Conservation (phyloP, 2,113 vertebrate genomes). For the Prionailurus viverrinus region DNA sequence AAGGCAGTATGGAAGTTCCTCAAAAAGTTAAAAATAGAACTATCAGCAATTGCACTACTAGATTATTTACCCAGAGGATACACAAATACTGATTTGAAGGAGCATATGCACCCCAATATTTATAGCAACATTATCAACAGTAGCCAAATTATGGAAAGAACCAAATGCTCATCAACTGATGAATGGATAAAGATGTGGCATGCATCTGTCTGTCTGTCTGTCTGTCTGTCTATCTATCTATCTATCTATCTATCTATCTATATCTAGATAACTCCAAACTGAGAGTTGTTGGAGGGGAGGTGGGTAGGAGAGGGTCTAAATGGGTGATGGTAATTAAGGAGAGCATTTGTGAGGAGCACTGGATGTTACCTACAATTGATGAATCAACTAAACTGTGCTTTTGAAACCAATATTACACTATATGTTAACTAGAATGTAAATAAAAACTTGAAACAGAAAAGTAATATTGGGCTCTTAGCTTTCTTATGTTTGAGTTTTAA, state of each 20-base stretch:
- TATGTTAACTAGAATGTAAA: background rate
- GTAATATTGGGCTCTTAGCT: background rate
- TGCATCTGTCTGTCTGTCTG: too few species aligned
- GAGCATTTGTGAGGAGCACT: background rate
- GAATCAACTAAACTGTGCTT: background rate
- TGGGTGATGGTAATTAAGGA: background rate
- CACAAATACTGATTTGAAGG: background rate
- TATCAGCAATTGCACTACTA: background rate
- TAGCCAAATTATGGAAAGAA: background rate
- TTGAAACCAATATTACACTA: background rate
- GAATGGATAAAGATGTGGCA: background rate
- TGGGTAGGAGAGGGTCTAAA: background rate
- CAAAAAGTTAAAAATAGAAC: background rate
- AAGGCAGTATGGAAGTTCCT: background rate
- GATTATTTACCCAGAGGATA: background rate
- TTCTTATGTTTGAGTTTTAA: background rate
- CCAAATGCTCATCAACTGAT: background rate
- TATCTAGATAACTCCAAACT: background rate
- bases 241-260: too few species aligned
- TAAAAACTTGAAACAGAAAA: background rate
- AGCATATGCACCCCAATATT: background rate
- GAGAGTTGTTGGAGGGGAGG: background rate
- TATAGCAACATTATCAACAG: background rate
- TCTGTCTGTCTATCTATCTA: too few species aligned
- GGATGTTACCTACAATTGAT: background rate